phyloP scores from a whole-genome alignment of 2,888 invertebrate species.

The Alviniconcha strummeri region DNA sequence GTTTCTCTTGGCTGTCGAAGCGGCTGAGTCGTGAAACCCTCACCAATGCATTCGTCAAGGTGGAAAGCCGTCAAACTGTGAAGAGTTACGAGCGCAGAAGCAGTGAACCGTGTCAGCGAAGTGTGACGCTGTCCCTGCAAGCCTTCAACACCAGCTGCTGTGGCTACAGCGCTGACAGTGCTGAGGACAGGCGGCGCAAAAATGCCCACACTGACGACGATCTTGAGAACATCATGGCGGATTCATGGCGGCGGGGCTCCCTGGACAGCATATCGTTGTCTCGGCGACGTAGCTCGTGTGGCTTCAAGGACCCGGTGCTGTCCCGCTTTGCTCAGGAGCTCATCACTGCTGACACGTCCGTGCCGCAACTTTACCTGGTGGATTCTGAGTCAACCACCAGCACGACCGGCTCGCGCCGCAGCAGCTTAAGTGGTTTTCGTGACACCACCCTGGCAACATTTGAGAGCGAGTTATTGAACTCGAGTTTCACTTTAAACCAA shows the following conservation, averaged over 20 bases:
- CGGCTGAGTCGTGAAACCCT: conserved; percentile 55
- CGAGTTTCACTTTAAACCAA: conserved; percentile 41
- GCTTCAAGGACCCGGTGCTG: conserved; percentile 65
- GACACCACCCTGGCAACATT: conserved; percentile 60
- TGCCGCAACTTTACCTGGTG: conserved; percentile 55
- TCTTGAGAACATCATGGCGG: conserved; percentile 48
- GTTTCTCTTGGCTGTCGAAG: conserved; percentile 37
- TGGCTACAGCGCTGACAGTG: conserved; percentile 31
- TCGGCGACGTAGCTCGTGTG: conserved; percentile 51
- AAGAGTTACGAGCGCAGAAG: conserved; percentile 57
- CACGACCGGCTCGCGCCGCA: conserved; percentile 58
- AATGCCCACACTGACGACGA: conserved; percentile 59
- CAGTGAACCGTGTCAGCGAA: conserved; percentile 63
- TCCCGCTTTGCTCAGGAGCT: conserved; percentile 68
- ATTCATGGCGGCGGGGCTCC: conserved; percentile 50
- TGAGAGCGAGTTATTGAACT: conserved; percentile 59
- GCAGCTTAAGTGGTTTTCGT: conserved; percentile 61
- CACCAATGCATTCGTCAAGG: conserved; percentile 64
- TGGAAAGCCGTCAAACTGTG: conserved; percentile 48
- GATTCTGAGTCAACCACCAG: conserved; percentile 52
- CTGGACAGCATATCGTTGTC: conserved; percentile 48
- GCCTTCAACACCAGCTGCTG: conserved; percentile 42
- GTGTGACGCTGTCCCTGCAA: conserved; percentile 44
- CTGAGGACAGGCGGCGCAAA: conserved; percentile 40
- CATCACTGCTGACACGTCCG: conserved; percentile 61